These are phyloP conservation scores for Malurus splendens DNA, from an alignment of 2,797 vertebrate species.

Conservation along the genomic window DNA sequence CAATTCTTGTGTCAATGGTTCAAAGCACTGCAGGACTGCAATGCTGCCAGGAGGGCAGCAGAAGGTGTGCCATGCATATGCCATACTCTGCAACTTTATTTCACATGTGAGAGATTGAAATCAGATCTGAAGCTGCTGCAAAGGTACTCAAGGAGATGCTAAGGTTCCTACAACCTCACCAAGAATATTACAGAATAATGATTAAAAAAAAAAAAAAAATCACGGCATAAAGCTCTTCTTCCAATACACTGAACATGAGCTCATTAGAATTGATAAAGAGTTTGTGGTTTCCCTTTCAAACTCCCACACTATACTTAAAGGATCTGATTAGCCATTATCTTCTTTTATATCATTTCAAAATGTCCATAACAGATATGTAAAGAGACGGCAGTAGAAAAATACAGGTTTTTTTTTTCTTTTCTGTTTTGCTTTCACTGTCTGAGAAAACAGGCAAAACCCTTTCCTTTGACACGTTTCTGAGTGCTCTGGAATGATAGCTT, in stretches of 20 bases:
- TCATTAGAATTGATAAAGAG: slow-evolving; percentile 31
- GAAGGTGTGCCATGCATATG: neutral
- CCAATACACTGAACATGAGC: neutral
- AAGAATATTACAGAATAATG: neutral
- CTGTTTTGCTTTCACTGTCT: slow-evolving; percentile 36
- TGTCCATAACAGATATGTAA: slow-evolving; percentile 6
- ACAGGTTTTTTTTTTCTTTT: neutral
- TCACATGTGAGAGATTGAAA: neutral
- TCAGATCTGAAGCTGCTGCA: neutral
- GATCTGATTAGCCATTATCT: slow-evolving; percentile 39
- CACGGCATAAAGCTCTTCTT: slow-evolving; percentile 10
- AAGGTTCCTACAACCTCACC: neutral
- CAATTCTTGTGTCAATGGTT: neutral
- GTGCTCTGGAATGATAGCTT: slow-evolving; percentile 39
- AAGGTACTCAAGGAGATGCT: neutral
- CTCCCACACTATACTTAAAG: slow-evolving; percentile 28
- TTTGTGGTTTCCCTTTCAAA: slow-evolving; percentile 47
- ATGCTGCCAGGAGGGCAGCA: neutral
- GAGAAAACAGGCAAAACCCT: slow-evolving; percentile 41
- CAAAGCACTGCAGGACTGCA: neutral
- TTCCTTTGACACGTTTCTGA: slow-evolving; percentile 46
- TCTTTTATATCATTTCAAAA: slow-evolving; percentile 24
- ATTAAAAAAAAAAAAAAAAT: neutral
- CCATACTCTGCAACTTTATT: neutral
- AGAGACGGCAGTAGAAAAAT: slow-evolving; percentile 21